phyloP scores from a whole-genome alignment of 2,888 invertebrate genomes.

The Drosophila hamatofila region DNA sequence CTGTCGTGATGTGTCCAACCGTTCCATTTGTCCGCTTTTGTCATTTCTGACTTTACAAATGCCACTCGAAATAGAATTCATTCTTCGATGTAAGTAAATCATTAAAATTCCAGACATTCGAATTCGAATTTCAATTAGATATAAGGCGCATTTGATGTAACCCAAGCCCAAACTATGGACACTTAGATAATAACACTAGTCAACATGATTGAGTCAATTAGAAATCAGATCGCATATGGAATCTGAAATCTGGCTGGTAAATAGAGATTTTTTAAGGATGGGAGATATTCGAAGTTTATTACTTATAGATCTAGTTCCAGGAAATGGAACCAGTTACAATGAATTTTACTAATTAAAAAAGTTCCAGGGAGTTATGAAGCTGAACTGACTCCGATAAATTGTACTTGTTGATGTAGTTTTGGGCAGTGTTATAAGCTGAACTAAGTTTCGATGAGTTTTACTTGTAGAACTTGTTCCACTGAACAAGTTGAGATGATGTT shows the following conservation, averaged over 20 bases:
- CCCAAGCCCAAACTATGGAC: not conserved
- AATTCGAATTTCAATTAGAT: constrained; percentile 4
- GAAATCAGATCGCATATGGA: not conserved
- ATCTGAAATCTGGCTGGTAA: not conserved
- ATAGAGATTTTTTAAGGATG: not conserved
- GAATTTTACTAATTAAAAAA: not conserved
- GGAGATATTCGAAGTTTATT: not conserved
- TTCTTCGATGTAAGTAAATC: not conserved
- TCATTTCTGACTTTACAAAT: not conserved
- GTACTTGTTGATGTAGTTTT: not conserved
- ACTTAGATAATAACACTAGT: not conserved
- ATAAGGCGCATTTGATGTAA: not conserved
- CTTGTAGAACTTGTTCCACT: not conserved
- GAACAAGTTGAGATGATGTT: too few relatives aligned
- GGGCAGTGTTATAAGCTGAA: not conserved
- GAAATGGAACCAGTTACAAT: not conserved
- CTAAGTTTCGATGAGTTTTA: not conserved
- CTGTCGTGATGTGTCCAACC: not conserved
- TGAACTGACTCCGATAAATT: not conserved
- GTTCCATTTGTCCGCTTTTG: not conserved
- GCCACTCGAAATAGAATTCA: not conserved
- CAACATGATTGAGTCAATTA: not conserved
- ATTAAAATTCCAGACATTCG: not conserved
- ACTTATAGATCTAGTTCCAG: not conserved
- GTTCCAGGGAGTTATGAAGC: not conserved